Evolutionary conservation across 2,113 vertebrate genomes (phyloP).

Genomic region (Corythornis cristatus): DNA sequence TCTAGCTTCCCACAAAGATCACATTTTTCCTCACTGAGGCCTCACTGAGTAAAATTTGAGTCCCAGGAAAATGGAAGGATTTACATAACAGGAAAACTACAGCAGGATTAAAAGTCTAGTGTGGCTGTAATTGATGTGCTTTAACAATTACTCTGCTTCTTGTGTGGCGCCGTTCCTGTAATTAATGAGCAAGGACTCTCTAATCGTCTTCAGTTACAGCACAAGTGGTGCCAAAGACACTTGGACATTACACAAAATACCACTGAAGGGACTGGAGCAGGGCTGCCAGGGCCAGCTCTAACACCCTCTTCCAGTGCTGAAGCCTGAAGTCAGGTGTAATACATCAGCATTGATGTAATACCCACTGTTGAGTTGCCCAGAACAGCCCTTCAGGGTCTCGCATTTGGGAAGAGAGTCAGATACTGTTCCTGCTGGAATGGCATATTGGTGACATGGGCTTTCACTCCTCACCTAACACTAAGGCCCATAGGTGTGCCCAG

Average conservation of each 20-base stretch:
- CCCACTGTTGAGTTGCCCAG: not conserved
- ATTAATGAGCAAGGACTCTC: not conserved
- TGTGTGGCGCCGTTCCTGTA: not conserved
- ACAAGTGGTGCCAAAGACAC: not conserved
- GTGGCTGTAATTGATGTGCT: not conserved
- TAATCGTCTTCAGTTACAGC: not conserved
- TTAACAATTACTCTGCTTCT: not conserved
- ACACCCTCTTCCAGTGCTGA: not conserved
- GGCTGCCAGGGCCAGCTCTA: not conserved
- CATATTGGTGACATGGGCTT: fast-evolving
- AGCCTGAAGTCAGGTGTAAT: not conserved
- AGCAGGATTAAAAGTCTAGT: not conserved
- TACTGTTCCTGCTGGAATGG: not conserved
- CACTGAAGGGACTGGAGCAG: not conserved
- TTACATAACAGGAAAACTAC: not conserved
- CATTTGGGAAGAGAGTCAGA: not conserved
- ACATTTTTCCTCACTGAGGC: not conserved
- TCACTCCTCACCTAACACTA: too few species aligned
- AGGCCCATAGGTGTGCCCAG: not conserved
- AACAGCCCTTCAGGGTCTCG: not conserved
- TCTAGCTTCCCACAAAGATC: not conserved
- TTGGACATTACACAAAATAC: not conserved
- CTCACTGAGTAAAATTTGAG: not conserved
- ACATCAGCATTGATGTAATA: not conserved
- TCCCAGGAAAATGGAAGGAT: not conserved